A percentile compares a stretch with the other conserved stretches of the same genome.
phyloP scores from a whole-genome alignment of 2,113 vertebrate genomes.

The Apistogramma diplotaenia region DNA sequence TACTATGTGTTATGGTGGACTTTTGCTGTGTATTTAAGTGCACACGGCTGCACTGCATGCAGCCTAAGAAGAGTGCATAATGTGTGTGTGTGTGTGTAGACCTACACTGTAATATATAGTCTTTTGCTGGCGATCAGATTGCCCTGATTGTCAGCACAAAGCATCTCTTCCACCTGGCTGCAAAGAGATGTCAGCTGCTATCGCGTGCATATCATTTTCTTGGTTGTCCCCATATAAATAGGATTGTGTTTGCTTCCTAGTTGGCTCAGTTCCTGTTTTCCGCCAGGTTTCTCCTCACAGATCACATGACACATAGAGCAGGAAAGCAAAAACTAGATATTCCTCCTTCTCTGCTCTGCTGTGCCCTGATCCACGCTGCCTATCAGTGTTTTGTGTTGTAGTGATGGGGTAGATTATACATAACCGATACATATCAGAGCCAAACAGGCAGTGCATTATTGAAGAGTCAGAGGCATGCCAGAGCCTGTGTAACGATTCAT shows the following conservation, averaged over 20 bases:
- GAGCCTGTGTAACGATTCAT: not conserved
- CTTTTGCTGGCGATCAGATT: not conserved
- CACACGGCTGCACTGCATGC: conserved; percentile 50
- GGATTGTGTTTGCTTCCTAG: conserved; percentile 1
- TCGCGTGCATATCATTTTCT: not conserved
- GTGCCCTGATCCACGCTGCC: not conserved
- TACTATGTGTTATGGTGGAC: not conserved
- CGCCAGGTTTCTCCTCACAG: conserved; percentile 14
- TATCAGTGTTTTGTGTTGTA: conserved; percentile 1
- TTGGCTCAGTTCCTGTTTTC: conserved; percentile 48
- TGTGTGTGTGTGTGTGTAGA: conserved; percentile 2
- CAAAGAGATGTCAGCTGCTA: not conserved
- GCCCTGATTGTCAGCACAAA: conserved; percentile 7
- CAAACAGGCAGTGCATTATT: not conserved
- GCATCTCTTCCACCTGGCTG: not conserved
- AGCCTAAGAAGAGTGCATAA: conserved; percentile 4
- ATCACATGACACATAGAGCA: conserved; percentile 48
- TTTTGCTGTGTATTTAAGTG: not conserved
- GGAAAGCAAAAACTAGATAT: not conserved
- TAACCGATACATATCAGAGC: not conserved
- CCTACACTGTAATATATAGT: not conserved
- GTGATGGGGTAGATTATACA: not conserved
- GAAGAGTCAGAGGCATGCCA: not conserved
- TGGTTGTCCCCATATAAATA: not conserved
- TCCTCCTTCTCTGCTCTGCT: not conserved